These are phyloP conservation scores for Enteromius anoplus DNA, from an alignment of 2,797 vertebrate genomes.

Conservation along the genomic window DNA sequence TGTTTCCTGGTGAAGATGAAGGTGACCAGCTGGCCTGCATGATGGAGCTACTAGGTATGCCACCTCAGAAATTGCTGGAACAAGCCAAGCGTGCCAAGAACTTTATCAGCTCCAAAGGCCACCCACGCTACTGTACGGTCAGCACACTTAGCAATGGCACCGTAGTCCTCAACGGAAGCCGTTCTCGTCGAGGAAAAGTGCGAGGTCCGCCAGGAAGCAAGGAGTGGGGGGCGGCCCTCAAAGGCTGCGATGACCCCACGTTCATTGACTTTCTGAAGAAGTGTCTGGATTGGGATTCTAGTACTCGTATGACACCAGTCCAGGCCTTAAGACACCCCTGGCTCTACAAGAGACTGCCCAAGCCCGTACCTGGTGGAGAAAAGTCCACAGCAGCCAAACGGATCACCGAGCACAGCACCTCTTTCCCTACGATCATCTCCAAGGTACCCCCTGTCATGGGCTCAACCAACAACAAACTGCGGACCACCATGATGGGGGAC, in stretches of 20 bases:
- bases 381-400: constrained; percentile 81
- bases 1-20: constrained; percentile 96
- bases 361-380: constrained; percentile 78
- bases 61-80: constrained; percentile 90
- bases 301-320: constrained; percentile 87
- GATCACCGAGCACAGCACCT: constrained; percentile 81
- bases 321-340: constrained; percentile 93
- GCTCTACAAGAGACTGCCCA: constrained; percentile 89
- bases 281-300: constrained; percentile 96
- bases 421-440: constrained; percentile 89
- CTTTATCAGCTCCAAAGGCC: constrained; percentile 96
- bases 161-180: constrained; percentile 84
- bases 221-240: constrained; percentile 90
- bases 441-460: constrained; percentile 86
- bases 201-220: constrained; percentile 91
- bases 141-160: constrained; percentile 86
- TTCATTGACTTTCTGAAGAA: constrained; percentile 96
- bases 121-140: constrained; percentile 93
- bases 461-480: constrained; percentile 87
- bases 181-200: constrained; percentile 91
- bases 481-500: constrained; percentile 88
- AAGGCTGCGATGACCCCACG: constrained; percentile 91
- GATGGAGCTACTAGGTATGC: constrained; percentile 96
- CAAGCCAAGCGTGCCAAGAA: constrained; percentile 95
- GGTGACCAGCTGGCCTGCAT: constrained; percentile 95